A percentile compares a stretch with the other conserved stretches of the same genome.
These are phyloP conservation scores for Lamproptera curius DNA, from an alignment of 2,888 invertebrate genomes.

Conservation along the genomic window DNA sequence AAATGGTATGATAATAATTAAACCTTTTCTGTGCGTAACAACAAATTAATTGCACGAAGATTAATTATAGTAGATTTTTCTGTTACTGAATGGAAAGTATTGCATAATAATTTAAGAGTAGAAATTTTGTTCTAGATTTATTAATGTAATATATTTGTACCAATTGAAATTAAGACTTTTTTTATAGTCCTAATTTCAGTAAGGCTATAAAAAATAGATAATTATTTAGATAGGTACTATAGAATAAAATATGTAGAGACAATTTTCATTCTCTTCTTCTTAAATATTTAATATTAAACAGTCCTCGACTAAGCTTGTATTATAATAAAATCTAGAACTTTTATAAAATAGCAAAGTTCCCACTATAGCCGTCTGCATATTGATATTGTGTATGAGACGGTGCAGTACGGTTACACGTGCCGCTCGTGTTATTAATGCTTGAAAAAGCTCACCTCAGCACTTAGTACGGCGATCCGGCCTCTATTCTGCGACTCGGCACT, in stretches of 20 bases:
- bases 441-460: constrained; percentile 15
- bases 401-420: background rate
- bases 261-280: background rate
- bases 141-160: too few relatives aligned
- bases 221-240: background rate
- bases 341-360: background rate
- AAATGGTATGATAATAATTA: too few relatives aligned
- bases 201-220: background rate
- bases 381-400: background rate
- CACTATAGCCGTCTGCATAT: background rate
- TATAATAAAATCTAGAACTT: background rate
- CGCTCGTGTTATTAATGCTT: background rate
- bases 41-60: too few relatives aligned
- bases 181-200: background rate
- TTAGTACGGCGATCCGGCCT: constrained; percentile 9
- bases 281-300: background rate
- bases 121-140: too few relatives aligned
- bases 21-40: too few relatives aligned
- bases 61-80: too few relatives aligned
- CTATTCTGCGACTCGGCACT: constrained; percentile 7
- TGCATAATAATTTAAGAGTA: too few relatives aligned
- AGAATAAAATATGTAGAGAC: background rate
- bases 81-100: too few relatives aligned
- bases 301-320: background rate
- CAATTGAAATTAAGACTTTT: too few relatives aligned